These are phyloP conservation scores for Patiria miniata DNA, from an alignment of 35 echinoderm and acorn worm genomes.

Conservation along the genomic window DNA sequence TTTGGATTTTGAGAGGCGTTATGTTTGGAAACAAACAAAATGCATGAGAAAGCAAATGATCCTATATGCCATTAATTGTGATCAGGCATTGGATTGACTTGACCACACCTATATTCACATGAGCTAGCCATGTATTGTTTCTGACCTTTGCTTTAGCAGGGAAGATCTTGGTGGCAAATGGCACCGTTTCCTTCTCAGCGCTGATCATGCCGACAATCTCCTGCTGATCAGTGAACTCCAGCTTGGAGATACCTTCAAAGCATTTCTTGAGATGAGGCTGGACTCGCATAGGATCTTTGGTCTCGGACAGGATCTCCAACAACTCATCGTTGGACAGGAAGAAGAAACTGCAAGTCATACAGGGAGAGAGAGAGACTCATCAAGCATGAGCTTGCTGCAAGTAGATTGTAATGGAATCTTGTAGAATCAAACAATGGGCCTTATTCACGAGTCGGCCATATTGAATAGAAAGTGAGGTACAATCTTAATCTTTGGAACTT, in stretches of 20 bases:
- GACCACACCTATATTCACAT: too few species aligned
- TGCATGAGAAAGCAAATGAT: too few species aligned
- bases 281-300: slow-evolving; percentile 92
- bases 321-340: slow-evolving; percentile 99
- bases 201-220: slow-evolving; percentile 99
- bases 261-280: slow-evolving; percentile 99
- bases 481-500: too few species aligned
- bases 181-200: slow-evolving; percentile 89
- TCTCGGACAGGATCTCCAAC: slow-evolving; percentile 98
- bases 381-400: too few species aligned
- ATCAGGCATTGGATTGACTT: too few species aligned
- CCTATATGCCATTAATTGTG: too few species aligned
- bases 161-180: slow-evolving; percentile 89
- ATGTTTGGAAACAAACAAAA: too few species aligned
- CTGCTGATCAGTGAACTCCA: slow-evolving; percentile 98
- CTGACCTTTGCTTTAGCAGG: slow-evolving; percentile 95
- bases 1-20: too few species aligned
- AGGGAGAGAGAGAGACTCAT: neutral
- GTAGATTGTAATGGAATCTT: too few species aligned
- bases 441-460: too few species aligned
- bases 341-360: slow-evolving; percentile 72
- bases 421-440: too few species aligned
- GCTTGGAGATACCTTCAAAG: slow-evolving; percentile 97
- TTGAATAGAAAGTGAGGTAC: too few species aligned
- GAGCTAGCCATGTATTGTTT: neutral